A percentile compares a stretch with the other conserved stretches of the same genome.
Evolutionary conservation across 2,888 invertebrate genomes (phyloP).

Genomic region (Dryadula phaetusa): DNA sequence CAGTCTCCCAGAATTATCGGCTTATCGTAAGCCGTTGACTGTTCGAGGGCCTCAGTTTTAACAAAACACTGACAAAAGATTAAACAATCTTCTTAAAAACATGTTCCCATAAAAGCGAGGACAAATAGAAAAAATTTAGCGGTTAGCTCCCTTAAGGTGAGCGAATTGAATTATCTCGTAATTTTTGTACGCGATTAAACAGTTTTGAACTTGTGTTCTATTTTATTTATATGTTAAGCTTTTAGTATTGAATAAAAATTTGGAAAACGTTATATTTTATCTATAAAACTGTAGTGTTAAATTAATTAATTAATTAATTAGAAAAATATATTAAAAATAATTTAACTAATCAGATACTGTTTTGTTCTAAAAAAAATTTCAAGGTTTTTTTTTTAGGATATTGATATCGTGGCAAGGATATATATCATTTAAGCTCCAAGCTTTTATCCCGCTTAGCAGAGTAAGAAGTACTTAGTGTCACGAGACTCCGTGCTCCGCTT

Average conservation of each 20-base stretch:
- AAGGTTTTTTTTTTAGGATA: too few relatives aligned
- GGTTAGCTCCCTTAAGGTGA: slow-evolving; percentile 64
- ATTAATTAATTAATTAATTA: too few relatives aligned
- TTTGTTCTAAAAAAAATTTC: too few relatives aligned
- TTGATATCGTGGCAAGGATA: too few relatives aligned
- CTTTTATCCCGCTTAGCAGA: too few relatives aligned
- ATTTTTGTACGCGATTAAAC: slow-evolving; percentile 36
- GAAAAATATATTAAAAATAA: too few relatives aligned
- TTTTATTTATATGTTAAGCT: not conserved
- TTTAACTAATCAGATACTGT: too few relatives aligned
- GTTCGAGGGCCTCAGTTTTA: slow-evolving; percentile 53
- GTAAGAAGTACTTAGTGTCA: too few relatives aligned
- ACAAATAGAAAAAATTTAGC: slow-evolving; percentile 59
- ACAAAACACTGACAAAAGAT: slow-evolving; percentile 43
- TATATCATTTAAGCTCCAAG: too few relatives aligned
- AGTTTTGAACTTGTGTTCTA: slow-evolving; percentile 47
- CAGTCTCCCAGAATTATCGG: slow-evolving; percentile 31
- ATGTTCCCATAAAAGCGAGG: slow-evolving; percentile 42
- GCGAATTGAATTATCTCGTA: slow-evolving; percentile 61
- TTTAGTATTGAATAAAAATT: not conserved
- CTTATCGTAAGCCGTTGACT: slow-evolving; percentile 56
- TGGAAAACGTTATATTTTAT: too few relatives aligned
- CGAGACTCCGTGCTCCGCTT: too few relatives aligned
- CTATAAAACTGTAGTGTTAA: too few relatives aligned
- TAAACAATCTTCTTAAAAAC: slow-evolving; percentile 51